Evolutionary conservation across 2,113 vertebrate genomes (phyloP).

Genomic region (Tiliqua scincoides): DNA sequence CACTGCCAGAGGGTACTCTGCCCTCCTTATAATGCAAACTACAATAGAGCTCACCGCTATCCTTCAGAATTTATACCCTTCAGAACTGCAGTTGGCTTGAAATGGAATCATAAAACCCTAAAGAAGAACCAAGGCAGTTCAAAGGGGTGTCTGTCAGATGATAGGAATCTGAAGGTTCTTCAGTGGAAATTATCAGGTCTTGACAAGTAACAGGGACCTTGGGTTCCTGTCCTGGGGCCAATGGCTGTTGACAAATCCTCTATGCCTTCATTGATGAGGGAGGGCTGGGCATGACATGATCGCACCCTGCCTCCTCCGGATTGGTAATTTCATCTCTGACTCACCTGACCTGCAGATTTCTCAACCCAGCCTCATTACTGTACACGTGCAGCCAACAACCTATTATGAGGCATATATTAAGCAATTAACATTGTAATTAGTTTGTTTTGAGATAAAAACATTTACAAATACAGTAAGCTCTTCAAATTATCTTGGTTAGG

Average conservation of each 20-base stretch:
- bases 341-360: not conserved
- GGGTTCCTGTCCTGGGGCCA: not conserved
- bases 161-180: not conserved
- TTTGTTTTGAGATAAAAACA: slow-evolving; percentile 24
- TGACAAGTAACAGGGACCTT: not conserved
- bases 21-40: not conserved
- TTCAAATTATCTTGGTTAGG: slow-evolving; percentile 14
- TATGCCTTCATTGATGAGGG: not conserved
- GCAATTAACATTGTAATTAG: slow-evolving; percentile 30
- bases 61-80: too few relatives aligned
- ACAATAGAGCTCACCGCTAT: not conserved
- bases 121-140: not conserved
- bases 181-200: not conserved
- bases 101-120: not conserved
- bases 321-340: not conserved
- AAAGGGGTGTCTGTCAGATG: not conserved
- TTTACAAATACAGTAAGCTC: slow-evolving; percentile 21
- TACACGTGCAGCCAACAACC: not conserved
- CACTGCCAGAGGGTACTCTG: not conserved
- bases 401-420: not conserved
- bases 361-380: too few relatives aligned
- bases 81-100: too few relatives aligned
- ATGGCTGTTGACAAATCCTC: not conserved
- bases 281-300: not conserved
- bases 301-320: too few relatives aligned